These are phyloP conservation scores for Tinea pellionella DNA, from an alignment of 2,888 invertebrate species.

Conservation along the genomic window DNA sequence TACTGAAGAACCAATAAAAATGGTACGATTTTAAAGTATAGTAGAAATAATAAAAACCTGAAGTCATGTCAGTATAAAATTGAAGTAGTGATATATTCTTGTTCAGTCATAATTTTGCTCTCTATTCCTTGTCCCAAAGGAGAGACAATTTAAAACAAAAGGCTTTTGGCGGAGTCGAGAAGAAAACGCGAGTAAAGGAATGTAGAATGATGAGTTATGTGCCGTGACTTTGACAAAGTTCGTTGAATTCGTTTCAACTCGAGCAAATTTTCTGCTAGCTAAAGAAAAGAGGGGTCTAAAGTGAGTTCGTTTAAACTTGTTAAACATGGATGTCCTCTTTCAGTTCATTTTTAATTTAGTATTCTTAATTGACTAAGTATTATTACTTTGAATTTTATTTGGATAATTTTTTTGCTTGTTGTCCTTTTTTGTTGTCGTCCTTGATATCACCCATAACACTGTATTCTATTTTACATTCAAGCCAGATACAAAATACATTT, in stretches of 20 bases:
- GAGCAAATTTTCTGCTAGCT: constrained; percentile 24
- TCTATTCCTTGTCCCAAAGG: background rate
- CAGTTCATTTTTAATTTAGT: background rate
- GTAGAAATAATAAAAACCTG: too few relatives aligned
- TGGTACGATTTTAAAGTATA: too few relatives aligned
- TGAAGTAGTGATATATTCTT: background rate
- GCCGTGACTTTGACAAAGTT: constrained; percentile 40
- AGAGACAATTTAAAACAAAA: constrained; percentile 15
- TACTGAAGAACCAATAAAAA: too few relatives aligned
- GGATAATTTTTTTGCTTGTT: background rate
- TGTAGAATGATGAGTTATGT: constrained; percentile 39
- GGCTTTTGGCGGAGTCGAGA: constrained; percentile 1
- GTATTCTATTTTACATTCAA: too few relatives aligned
- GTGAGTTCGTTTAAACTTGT: constrained; percentile 11
- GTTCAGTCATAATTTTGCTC: constrained; percentile 10
- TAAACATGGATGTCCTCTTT: constrained; percentile 1
- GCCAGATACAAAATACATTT: too few relatives aligned
- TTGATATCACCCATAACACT: too few relatives aligned
- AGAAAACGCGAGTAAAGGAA: constrained; percentile 20
- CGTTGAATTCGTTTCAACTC: constrained; percentile 22
- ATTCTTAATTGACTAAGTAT: background rate
- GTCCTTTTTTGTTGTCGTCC: too few relatives aligned
- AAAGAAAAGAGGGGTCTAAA: background rate
- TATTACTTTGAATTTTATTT: too few relatives aligned
- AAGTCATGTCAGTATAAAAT: background rate